Conservation (phyloP, 2,888 invertebrate genomes). For the Ganaspis brasiliensis region DNA sequence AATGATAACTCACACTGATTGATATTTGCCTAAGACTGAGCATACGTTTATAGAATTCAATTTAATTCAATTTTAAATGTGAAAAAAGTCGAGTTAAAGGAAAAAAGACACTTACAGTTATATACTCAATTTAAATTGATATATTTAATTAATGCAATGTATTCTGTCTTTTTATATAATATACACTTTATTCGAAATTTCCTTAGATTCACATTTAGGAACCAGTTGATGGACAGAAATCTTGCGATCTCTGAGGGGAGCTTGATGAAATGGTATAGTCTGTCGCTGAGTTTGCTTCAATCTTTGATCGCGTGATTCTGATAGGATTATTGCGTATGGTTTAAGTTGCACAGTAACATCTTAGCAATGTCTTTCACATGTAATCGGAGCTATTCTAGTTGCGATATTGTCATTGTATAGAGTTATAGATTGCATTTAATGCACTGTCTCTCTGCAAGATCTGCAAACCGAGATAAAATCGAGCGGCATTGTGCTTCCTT, state of each 20-base stretch:
- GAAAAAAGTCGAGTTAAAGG: too few species aligned
- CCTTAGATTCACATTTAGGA: background rate
- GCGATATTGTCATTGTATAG: conserved; percentile 2
- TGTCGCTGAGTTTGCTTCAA: background rate
- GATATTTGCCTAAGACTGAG: background rate
- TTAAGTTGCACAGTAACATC: background rate
- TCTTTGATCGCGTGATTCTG: background rate
- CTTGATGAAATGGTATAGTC: background rate
- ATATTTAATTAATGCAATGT: too few species aligned
- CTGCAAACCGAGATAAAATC: background rate
- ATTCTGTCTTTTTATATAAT: too few species aligned
- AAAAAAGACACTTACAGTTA: too few species aligned
- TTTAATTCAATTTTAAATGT: too few species aligned
- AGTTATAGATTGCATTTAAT: conserved; percentile 1
- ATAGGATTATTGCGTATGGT: conserved; percentile 7
- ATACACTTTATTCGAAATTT: too few species aligned
- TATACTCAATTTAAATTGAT: too few species aligned
- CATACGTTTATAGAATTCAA: background rate
- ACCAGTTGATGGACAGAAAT: background rate
- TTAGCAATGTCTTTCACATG: conserved; percentile 3
- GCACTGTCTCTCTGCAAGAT: background rate
- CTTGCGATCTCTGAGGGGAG: background rate
- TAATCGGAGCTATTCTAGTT: conserved; percentile 17
- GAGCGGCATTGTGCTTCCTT: conserved; percentile 6
- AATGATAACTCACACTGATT: background rate